These are phyloP conservation scores for Chymomyza procnemis DNA, from an alignment of 2,888 invertebrate genomes.

Conservation along the genomic window DNA sequence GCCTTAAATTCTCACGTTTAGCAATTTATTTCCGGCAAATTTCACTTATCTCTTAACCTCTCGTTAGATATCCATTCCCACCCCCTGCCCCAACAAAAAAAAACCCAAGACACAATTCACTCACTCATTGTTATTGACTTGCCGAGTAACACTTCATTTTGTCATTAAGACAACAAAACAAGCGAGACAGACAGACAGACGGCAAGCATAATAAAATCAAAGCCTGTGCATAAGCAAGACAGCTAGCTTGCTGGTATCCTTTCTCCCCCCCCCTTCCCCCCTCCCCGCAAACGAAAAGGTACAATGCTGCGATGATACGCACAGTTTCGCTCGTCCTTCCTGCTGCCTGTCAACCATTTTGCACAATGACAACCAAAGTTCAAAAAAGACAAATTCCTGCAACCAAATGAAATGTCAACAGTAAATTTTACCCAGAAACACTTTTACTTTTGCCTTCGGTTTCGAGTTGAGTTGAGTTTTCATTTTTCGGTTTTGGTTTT, in stretches of 20 bases:
- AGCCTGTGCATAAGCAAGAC: background rate
- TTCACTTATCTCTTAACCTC: background rate
- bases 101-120: background rate
- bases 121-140: conserved; percentile 3
- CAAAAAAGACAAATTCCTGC: conserved; percentile 59
- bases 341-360: conserved; percentile 8
- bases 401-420: conserved; percentile 72
- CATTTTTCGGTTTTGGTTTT: conserved; percentile 21
- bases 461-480: conserved; percentile 17
- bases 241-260: too few relatives aligned
- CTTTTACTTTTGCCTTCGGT: conserved; percentile 48
- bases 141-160: conserved; percentile 1
- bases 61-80: background rate
- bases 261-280: too few relatives aligned
- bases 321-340: too few relatives aligned
- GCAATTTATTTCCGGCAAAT: background rate
- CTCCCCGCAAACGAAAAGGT: too few relatives aligned
- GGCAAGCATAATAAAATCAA: conserved; percentile 12
- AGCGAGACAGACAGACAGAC: conserved; percentile 26
- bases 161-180: conserved; percentile 7
- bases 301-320: too few relatives aligned
- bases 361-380: conserved; percentile 19
- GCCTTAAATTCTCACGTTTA: background rate
- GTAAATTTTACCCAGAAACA: conserved; percentile 67
- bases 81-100: too few relatives aligned